phyloP scores from a whole-genome alignment of 2,113 vertebrate genomes.

The Edolisoma coerulescens region DNA sequence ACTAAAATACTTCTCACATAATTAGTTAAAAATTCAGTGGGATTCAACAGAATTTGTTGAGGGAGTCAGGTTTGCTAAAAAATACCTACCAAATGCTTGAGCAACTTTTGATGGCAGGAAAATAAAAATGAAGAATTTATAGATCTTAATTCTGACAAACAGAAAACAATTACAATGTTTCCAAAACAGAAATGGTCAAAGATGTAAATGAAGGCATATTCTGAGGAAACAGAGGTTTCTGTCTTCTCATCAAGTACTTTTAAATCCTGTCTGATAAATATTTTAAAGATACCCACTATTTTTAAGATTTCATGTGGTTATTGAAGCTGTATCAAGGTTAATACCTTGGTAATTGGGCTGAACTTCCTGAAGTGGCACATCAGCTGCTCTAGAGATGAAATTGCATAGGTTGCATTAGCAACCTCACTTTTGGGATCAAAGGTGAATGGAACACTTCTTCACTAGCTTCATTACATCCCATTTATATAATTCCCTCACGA shows the following conservation, averaged over 20 bases:
- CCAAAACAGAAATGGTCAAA: neutral
- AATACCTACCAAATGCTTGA: neutral
- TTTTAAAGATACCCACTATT: neutral
- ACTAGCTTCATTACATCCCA: neutral
- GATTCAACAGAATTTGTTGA: neutral
- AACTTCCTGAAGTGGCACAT: neutral
- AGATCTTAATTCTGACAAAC: neutral
- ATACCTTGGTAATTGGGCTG: neutral
- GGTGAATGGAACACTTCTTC: neutral
- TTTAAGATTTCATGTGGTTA: neutral
- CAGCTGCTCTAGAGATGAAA: neutral
- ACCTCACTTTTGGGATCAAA: neutral
- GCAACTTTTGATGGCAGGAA: neutral
- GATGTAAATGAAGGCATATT: neutral
- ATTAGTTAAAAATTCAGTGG: neutral
- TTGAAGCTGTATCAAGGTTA: neutral
- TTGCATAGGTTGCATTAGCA: accelerated
- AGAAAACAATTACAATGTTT: neutral
- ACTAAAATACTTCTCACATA: neutral
- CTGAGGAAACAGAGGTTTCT: neutral
- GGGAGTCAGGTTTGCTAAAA: neutral
- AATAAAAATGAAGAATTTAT: neutral
- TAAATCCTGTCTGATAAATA: neutral
- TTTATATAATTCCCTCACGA: neutral
- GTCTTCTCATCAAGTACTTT: neutral